These are phyloP conservation scores for Andrena flavipes DNA, from an alignment of 2,888 invertebrate species.

Conservation along the genomic window DNA sequence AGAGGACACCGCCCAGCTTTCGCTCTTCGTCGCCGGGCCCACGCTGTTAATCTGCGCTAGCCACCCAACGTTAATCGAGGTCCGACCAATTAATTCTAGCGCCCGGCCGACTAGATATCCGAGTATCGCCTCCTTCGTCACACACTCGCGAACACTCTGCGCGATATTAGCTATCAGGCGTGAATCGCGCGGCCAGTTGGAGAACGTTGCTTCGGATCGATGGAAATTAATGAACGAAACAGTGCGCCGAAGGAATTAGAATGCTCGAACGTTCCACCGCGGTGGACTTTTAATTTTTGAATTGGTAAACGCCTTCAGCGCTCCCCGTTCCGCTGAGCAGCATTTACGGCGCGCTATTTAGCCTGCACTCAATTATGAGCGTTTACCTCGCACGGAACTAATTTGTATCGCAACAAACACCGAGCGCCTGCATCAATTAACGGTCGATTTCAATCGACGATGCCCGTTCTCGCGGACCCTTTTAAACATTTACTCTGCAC, in stretches of 20 bases:
- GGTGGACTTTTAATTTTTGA: slow-evolving; percentile 7
- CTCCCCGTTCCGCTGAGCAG: not conserved
- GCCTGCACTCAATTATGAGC: slow-evolving; percentile 28
- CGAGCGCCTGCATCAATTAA: slow-evolving; percentile 36
- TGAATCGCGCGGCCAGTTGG: too few relatives aligned
- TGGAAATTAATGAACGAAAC: too few relatives aligned
- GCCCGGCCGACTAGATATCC: slow-evolving; percentile 60
- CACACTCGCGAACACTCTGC: not conserved
- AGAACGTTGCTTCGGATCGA: too few relatives aligned
- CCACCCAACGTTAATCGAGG: slow-evolving; percentile 77
- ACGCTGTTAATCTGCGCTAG: slow-evolving; percentile 74
- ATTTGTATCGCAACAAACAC: slow-evolving; percentile 34
- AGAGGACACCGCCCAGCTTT: slow-evolving; percentile 23
- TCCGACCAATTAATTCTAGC: slow-evolving; percentile 80
- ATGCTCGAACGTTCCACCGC: too few relatives aligned
- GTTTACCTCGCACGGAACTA: slow-evolving; percentile 33
- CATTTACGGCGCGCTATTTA: slow-evolving; percentile 13
- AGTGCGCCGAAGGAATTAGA: too few relatives aligned
- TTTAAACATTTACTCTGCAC: slow-evolving; percentile 32
- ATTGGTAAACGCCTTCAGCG: not conserved
- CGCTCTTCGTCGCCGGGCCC: slow-evolving; percentile 29
- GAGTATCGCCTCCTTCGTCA: slow-evolving; percentile 5
- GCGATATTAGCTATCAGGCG: not conserved
- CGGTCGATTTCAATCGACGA: slow-evolving; percentile 30
- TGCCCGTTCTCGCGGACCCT: slow-evolving; percentile 7